Base-by-base conservation (phyloP, 2,888 invertebrate genomes). In the Stenodema calcarata region DNA sequence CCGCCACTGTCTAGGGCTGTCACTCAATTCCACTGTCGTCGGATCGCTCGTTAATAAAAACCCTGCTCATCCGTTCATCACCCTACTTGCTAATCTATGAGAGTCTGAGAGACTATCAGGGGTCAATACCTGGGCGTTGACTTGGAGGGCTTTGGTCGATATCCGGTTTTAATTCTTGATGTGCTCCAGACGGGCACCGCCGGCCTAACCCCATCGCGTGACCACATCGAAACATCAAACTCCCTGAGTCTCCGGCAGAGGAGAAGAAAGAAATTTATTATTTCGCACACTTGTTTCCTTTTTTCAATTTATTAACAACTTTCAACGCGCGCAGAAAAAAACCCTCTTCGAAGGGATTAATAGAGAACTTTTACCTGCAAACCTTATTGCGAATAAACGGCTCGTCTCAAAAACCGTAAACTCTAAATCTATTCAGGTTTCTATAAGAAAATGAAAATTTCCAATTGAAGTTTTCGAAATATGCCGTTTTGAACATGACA, bases 141-240 rank as follows among this genome's bases (percentile, higher is more conserved):
- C 78, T 78, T 44, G 35, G 78, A 62, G 23, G 62, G 62, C 16
- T 44, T 78, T 44, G 42, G 47, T 78, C 78, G 78, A 78, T 78
- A 78, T 42, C 42, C 47, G 42, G 78, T 78, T 78, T 75, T 18
- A 78, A 78, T 78, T 78, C 78, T 78, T 78, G 78, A 78, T 78
- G 47, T 28, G 6, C 73, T 18, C 30, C 70, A 27, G 70, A 35
- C 30, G 35, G 73, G n/a, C 35, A 30, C 16, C n/a, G 35, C 35
- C 35, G 35, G 73, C 14, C 18, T 18, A 30, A 14, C 27, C 30
- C 30, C 35, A 35, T 73, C 73, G 73, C 73, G 73, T 73, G 73
- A 73, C 73, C 73, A 41, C 70, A 28, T 35, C 73, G 35, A 16
- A 73, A 35, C 73, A 35, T 41, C 73, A 35, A 73, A 73, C 73